Percentiles rank a stretch among this genome's conserved stretches.
phyloP scores from a whole-genome alignment of 2,113 vertebrate species.

The Reinhardtius hippoglossoides region DNA sequence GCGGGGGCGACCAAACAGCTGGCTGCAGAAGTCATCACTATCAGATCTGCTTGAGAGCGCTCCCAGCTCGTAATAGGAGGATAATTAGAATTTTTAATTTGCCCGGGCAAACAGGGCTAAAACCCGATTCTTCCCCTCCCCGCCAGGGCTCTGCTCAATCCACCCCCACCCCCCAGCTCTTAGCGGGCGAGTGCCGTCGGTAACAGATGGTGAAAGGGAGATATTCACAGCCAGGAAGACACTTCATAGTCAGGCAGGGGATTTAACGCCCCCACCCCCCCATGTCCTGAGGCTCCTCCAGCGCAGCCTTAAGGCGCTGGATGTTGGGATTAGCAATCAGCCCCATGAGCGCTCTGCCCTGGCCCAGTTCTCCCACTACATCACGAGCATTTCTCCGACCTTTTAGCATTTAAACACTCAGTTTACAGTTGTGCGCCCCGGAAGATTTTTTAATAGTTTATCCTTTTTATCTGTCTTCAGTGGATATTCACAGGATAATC shows the following conservation, averaged over 20 bases:
- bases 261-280: constrained; percentile 58
- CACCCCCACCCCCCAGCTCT: constrained; percentile 25
- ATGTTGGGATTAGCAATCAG: constrained; percentile 60
- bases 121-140: constrained; percentile 26
- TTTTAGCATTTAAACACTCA: constrained; percentile 40
- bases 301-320: constrained; percentile 47
- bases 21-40: constrained; percentile 67
- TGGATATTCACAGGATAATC: constrained; percentile 17
- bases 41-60: constrained; percentile 65
- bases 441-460: constrained; percentile 40
- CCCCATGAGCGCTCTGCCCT: constrained; percentile 26
- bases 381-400: constrained; percentile 18
- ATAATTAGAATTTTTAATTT: constrained; percentile 76
- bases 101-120: constrained; percentile 54
- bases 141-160: constrained; percentile 34
- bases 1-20: constrained; percentile 63
- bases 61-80: constrained; percentile 67
- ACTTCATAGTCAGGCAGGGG: constrained; percentile 57
- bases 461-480: constrained; percentile 33
- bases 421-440: constrained; percentile 7
- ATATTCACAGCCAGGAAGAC: constrained; percentile 72
- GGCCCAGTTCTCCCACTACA: constrained; percentile 38
- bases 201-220: constrained; percentile 77
- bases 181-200: constrained; percentile 36
- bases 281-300: constrained; percentile 40